Percentiles rank a stretch among this genome's conserved stretches.
Evolutionary conservation across 2,113 vertebrate genomes (phyloP).

Genomic region (Psammodynastes pulverulentus): DNA sequence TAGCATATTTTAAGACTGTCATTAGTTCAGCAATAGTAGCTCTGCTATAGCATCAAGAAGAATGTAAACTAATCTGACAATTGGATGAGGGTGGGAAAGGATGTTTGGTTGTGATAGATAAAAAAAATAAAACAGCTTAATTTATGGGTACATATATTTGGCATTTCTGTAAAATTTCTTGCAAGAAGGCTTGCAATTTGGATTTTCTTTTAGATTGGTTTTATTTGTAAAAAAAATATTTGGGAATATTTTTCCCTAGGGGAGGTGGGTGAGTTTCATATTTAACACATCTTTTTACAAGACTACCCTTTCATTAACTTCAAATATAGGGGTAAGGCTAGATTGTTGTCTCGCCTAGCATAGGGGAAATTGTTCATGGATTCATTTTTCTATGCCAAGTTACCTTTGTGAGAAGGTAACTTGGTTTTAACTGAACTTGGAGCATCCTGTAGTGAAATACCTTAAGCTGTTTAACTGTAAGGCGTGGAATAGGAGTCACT

Average conservation of each 20-base stretch:
- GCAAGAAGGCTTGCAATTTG: constrained; percentile 10
- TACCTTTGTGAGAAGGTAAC: constrained; percentile 69
- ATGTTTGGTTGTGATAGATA: constrained; percentile 62
- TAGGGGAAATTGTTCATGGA: constrained; percentile 67
- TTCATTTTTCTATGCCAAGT: constrained; percentile 73
- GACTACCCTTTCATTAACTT: constrained; percentile 65
- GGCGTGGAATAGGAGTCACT: constrained; percentile 75
- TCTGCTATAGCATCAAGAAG: constrained; percentile 67
- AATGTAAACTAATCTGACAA: constrained; percentile 68
- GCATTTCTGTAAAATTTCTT: constrained; percentile 67
- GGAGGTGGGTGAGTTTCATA: constrained; percentile 59
- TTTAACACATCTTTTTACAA: constrained; percentile 71
- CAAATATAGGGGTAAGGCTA: constrained; percentile 53
- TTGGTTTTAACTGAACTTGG: constrained; percentile 64
- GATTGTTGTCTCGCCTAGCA: constrained; percentile 56
- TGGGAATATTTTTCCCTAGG: constrained; percentile 55
- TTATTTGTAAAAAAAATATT: constrained; percentile 60
- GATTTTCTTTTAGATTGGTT: constrained; percentile 35
- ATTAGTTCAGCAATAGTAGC: constrained; percentile 74
- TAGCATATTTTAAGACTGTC: constrained; percentile 71
- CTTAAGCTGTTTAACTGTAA: constrained; percentile 82
- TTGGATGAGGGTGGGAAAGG: constrained; percentile 28
- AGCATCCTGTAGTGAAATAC: constrained; percentile 81
- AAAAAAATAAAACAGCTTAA: constrained; percentile 70
- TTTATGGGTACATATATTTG: constrained; percentile 71